These are phyloP conservation scores for Bryconaethiops microstoma DNA, from an alignment of 2,797 vertebrate genomes.

Conservation along the genomic window DNA sequence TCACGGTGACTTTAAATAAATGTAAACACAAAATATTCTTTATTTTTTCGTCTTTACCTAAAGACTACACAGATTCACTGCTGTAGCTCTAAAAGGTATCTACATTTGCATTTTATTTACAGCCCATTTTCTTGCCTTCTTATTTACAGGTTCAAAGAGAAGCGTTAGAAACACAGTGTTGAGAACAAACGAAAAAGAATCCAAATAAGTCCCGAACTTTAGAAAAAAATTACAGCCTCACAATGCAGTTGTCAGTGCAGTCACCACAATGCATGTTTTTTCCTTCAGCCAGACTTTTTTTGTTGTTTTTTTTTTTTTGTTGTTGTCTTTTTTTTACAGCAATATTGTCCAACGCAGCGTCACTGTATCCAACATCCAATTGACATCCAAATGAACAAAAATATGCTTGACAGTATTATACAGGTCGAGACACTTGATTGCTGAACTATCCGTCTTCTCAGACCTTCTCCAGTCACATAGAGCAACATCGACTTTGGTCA, in stretches of 20 bases:
- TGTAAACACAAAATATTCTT: slow-evolving; percentile 87
- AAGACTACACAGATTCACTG: slow-evolving; percentile 95
- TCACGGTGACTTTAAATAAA: slow-evolving; percentile 62
- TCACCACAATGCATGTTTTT: slow-evolving; percentile 83
- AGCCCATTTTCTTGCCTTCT: slow-evolving; percentile 82
- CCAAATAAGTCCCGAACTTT: slow-evolving; percentile 87
- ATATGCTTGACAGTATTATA: slow-evolving; percentile 68
- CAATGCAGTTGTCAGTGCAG: slow-evolving; percentile 87
- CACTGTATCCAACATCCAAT: slow-evolving; percentile 73
- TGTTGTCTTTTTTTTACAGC: slow-evolving; percentile 55
- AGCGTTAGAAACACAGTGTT: slow-evolving; percentile 94
- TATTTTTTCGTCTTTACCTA: slow-evolving; percentile 84
- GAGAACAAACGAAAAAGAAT: slow-evolving; percentile 82
- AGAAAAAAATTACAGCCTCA: slow-evolving; percentile 83
- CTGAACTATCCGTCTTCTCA: slow-evolving; percentile 44
- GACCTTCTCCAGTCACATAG: slow-evolving; percentile 56
- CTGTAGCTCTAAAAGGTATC: slow-evolving; percentile 95
- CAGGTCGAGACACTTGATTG: slow-evolving; percentile 71
- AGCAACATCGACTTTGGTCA: slow-evolving; percentile 48
- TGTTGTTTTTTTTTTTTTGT: slow-evolving; percentile 63
- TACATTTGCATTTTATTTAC: slow-evolving; percentile 98
- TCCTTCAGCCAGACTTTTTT: slow-evolving; percentile 79
- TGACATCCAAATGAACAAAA: slow-evolving; percentile 66
- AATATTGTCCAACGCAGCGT: slow-evolving; percentile 47
- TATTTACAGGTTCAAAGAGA: slow-evolving; percentile 96